Base-by-base conservation (phyloP, 1,140 invertebrate genomes). In the Hylaeus volcanicus region DNA sequence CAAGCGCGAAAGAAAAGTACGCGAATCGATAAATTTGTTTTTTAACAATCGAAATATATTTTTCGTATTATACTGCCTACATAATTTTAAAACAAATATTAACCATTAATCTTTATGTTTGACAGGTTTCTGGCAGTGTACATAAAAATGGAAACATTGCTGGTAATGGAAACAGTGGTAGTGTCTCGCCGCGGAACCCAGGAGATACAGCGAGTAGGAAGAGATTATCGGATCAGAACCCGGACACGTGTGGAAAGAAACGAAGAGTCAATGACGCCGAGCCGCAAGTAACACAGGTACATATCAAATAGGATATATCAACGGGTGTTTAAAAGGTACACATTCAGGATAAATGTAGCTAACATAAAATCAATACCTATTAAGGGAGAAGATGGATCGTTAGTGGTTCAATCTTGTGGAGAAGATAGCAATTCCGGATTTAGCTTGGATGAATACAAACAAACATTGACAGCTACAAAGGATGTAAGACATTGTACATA, bases 1-100 rank as follows among this genome's bases (percentile, higher is more conserved):
- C 6, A 95, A 95, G 88, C 94, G 95, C 68, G 95, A 97, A 82
- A 95, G 96, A 82, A 96, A 96, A 90, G 91, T 92, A 83, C 37
- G 73, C 12, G 1, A 41, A 53, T 53, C 1, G n/a, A 70, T 15
- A 53, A 56, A 15, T 61, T 71, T 3, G 6, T 26, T 60, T 61
- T 48, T 3, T 69, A 15, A 43, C 43, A 37, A 48, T 26, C 12
- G 6, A 9, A 45, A 11, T 70, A 39, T 12, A 9, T 51, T 11
- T 61, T 74, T 69, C n/a, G 41, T 39, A 39, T 12, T 8, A 1
- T 41, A 39, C 9, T 11, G 51, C 9, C 2, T 45, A 65, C 14
- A 64, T 41, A 15, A 48, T 51, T 26, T 66, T 12, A 11, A 41
- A 0, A 56, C 53, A 15, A 70, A 72, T 5, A 51, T 39, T 53